Percentiles rank a stretch among this genome's conserved stretches.
Evolutionary conservation across 1,140 invertebrate genomes (phyloP).

Genomic region (Agrilus planipennis): DNA sequence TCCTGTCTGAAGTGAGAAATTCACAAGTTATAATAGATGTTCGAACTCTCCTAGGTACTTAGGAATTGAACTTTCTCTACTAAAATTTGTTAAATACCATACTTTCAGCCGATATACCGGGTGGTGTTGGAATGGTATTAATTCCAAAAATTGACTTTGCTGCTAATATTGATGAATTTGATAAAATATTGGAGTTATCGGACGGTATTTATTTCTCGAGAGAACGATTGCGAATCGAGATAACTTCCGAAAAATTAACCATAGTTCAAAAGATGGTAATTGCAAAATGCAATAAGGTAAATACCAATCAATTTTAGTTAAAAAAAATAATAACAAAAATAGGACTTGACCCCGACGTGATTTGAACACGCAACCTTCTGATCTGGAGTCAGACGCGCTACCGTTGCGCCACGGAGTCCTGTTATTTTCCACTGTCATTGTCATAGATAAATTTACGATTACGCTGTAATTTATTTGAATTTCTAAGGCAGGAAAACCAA

Average conservation of each 20-base stretch:
- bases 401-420: constrained; percentile 88
- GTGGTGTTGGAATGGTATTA: constrained; percentile 60
- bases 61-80: too few relatives aligned
- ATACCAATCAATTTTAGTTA: neutral
- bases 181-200: too few relatives aligned
- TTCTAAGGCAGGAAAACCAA: constrained; percentile 14
- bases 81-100: too few relatives aligned
- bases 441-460: constrained; percentile 1
- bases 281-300: constrained; percentile 52
- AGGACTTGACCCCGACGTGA: constrained; percentile 16
- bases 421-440: neutral
- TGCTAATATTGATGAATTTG: constrained; percentile 53
- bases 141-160: constrained; percentile 70
- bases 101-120: too few relatives aligned
- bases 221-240: constrained; percentile 64
- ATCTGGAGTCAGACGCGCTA: constrained; percentile 85
- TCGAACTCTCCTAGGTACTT: too few relatives aligned
- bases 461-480: neutral
- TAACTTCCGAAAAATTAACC: constrained; percentile 75
- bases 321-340: constrained; percentile 8
- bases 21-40: too few relatives aligned
- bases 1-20: constrained; percentile 3
- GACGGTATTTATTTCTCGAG: constrained; percentile 67
- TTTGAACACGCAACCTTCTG: constrained; percentile 31
- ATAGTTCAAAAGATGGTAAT: constrained; percentile 78